Conservation (phyloP, 2,113 vertebrate species). For the Cebidichthys violaceus region DNA sequence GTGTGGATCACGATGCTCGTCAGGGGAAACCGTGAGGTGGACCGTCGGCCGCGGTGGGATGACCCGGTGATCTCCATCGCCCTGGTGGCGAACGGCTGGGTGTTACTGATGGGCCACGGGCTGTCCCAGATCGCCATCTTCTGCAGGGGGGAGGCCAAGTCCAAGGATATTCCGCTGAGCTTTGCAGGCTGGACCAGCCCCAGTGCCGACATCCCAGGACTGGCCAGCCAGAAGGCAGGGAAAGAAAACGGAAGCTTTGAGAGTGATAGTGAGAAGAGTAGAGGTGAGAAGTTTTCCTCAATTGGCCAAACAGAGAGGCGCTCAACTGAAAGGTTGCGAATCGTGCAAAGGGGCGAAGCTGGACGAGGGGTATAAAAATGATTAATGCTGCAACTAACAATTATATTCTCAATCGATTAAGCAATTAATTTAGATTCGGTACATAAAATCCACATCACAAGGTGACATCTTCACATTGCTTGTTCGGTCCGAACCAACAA, state of each 20-base stretch:
- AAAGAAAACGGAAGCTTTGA: constrained; percentile 79
- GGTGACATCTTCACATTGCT: neutral
- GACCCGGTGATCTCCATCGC: constrained; percentile 89
- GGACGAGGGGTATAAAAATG: neutral
- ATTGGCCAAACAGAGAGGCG: neutral
- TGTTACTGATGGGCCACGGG: constrained; percentile 87
- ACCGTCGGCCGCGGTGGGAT: constrained; percentile 78
- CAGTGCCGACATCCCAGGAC: constrained; percentile 47
- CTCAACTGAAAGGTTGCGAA: neutral
- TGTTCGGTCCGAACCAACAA: neutral
- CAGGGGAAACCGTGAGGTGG: constrained; percentile 76
- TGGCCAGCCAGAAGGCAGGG: constrained; percentile 68
- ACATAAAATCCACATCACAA: neutral
- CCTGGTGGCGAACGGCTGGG: constrained; percentile 91
- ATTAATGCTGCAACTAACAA: neutral
- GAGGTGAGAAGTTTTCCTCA: constrained; percentile 64
- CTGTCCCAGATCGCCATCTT: constrained; percentile 86
- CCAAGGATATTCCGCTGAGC: constrained; percentile 71
- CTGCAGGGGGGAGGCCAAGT: constrained; percentile 68
- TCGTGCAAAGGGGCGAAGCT: neutral
- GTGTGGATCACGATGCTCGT: constrained; percentile 90
- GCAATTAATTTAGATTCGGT: neutral
- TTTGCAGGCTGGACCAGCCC: constrained; percentile 80
- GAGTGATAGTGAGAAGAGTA: constrained; percentile 59
- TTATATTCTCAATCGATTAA: neutral